phyloP scores from a whole-genome alignment of 2,797 vertebrate species.

The Spheniscus humboldti region DNA sequence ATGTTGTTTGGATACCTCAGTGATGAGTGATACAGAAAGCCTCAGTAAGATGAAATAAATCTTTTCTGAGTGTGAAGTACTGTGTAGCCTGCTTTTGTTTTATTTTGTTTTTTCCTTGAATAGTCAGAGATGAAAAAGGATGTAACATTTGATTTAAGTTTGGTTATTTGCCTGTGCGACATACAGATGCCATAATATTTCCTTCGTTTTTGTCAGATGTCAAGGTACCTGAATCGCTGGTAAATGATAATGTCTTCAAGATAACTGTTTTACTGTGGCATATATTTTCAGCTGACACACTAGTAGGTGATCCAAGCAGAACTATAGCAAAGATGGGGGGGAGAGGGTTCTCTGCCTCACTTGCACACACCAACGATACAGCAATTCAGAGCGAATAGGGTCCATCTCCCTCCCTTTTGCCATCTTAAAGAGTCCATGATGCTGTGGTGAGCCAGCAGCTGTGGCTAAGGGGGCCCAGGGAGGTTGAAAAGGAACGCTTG shows the following conservation, averaged over 20 bases:
- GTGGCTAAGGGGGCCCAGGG: neutral
- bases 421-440: neutral
- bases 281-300: neutral
- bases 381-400: neutral
- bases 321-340: neutral
- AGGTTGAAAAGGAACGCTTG: neutral
- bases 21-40: neutral
- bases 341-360: neutral
- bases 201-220: constrained; percentile 14
- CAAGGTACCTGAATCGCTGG: neutral
- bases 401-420: neutral
- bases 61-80: neutral
- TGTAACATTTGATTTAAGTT: constrained; percentile 7
- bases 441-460: neutral
- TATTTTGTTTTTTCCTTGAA: neutral
- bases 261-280: neutral
- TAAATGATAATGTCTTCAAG: constrained; percentile 9
- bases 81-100: neutral
- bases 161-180: neutral
- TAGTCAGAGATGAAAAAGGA: neutral
- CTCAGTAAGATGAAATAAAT: neutral
- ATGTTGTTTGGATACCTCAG: constrained; percentile 5
- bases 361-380: rapidly evolving
- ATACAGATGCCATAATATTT: constrained; percentile 26
- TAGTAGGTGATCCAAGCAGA: neutral